Evolutionary conservation across 2,888 invertebrate species (phyloP).

Genomic region (Iselma pallidipennis): DNA sequence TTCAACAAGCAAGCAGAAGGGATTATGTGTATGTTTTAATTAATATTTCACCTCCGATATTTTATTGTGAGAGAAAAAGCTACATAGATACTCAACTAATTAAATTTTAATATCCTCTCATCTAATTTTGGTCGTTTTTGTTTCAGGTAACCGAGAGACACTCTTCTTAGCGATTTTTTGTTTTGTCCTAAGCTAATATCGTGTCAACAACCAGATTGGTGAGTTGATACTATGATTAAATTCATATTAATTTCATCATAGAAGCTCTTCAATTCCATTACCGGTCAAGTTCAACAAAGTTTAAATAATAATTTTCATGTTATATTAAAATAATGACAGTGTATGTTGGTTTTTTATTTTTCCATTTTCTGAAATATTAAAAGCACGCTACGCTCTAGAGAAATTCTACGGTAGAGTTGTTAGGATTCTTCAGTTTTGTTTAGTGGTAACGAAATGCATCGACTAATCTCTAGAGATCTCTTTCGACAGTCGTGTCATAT

Average conservation of each 20-base stretch:
- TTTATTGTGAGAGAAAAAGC: constrained; percentile 1
- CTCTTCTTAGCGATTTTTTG: background rate
- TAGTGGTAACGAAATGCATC: constrained; percentile 12
- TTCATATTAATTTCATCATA: background rate
- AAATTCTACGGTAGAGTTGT: background rate
- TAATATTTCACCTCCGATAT: constrained; percentile 10
- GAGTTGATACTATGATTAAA: background rate
- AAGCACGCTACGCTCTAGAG: background rate
- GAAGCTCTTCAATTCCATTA: background rate
- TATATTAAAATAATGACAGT: background rate
- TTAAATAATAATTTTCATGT: background rate
- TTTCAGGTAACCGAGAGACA: constrained; percentile 13
- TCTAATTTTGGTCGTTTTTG: constrained; percentile 7
- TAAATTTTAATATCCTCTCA: background rate
- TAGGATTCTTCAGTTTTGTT: background rate
- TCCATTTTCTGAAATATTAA: background rate
- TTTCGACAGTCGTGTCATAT: constrained; percentile 34
- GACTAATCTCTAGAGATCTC: constrained; percentile 23
- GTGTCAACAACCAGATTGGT: background rate
- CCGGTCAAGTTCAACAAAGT: too few species aligned
- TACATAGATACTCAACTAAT: constrained; percentile 2
- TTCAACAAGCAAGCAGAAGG: constrained; percentile 8
- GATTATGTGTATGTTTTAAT: constrained; percentile 19
- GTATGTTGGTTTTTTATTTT: background rate
- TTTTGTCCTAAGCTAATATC: background rate